A percentile compares a stretch with the other conserved stretches of the same genome.
These are phyloP conservation scores for Sterna hirundo DNA, from an alignment of 2,113 vertebrate species.

Conservation along the genomic window DNA sequence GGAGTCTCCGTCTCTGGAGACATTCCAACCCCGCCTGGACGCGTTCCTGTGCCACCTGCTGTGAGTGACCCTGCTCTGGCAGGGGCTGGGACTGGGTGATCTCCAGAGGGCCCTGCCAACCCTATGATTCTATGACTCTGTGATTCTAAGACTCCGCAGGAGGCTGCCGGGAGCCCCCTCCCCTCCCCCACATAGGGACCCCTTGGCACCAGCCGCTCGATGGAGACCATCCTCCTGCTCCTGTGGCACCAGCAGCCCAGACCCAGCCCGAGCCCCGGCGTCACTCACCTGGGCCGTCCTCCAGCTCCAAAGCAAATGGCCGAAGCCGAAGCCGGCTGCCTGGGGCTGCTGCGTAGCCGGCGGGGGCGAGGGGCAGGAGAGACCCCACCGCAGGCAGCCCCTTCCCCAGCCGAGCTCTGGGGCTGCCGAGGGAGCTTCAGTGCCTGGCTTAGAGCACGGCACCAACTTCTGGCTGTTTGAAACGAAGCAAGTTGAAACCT, in stretches of 20 bases:
- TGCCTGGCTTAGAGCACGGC: fast-evolving
- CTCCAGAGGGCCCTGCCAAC: too few relatives aligned
- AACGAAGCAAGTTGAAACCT: neutral
- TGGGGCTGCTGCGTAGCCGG: too few relatives aligned
- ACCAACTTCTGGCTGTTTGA: neutral
- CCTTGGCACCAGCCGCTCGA: neutral
- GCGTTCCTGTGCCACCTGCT: too few relatives aligned
- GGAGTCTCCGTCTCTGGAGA: too few relatives aligned
- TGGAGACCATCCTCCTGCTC: neutral
- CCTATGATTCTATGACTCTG: too few relatives aligned
- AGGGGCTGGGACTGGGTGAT: too few relatives aligned
- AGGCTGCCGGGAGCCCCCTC: neutral
- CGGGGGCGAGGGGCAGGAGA: neutral
- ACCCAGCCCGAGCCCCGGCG: too few relatives aligned
- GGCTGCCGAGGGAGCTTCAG: neutral
- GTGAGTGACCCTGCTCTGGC: too few relatives aligned
- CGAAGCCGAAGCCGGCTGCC: fast-evolving
- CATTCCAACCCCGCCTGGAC: too few relatives aligned
- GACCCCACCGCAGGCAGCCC: neutral
- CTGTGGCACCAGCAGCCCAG: fast-evolving
- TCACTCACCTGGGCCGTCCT: neutral
- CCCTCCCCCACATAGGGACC: fast-evolving
- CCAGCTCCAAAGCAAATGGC: neutral
- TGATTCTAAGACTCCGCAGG: too few relatives aligned
- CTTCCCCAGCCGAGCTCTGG: neutral